Evolutionary conservation across 2,888 invertebrate species (phyloP), one percentile per base, ranked within the genome.

Genomic region (Ommatoiulus sabulosus): DNA sequence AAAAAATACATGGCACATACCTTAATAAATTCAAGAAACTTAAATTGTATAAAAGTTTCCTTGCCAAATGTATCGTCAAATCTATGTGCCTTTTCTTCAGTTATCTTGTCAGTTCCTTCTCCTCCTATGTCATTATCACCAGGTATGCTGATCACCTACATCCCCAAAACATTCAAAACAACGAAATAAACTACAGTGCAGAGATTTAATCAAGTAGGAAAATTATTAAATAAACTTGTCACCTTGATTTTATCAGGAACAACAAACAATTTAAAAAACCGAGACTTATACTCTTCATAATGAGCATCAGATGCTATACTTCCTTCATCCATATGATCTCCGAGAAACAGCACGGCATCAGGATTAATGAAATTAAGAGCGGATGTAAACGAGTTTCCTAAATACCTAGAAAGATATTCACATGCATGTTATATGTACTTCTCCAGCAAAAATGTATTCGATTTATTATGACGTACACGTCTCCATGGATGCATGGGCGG

Each of bases 121-220:
- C 99, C 99, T 8, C 99, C 99, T 89, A 99, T 97, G 92, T 99
- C 99, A 93, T 99, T 99, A 92, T 99, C 99, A 6, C 99, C 99
- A 35, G 98, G 97, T 90, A 99, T 93, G 94, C 96, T 98, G 88
- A 99, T 91, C 85, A 91, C 91, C 92, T 93, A 57, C 48, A 87
- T 24, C 24, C 15, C 80, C 80, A 20, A 43, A 43, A 8, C 17
- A 85, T 85, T 44, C 20, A 20, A 8, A 72, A 63, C 5, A 20
- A 20, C 24, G 24, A n/a, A 35, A 80, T 63, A 80, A 80, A 24
- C 12, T 35, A 12, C 7, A 20, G 20, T 35, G 12, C 43, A 86
- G 20, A n/a, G 2, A 86, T 44, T 4, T 17, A 85, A 91, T 88
- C 12, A 90, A 63, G 89, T 80, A 88, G 20, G 72, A 24, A 35